Conservation (phyloP, 2,888 invertebrate species). For the Cheilosia vulpina region DNA sequence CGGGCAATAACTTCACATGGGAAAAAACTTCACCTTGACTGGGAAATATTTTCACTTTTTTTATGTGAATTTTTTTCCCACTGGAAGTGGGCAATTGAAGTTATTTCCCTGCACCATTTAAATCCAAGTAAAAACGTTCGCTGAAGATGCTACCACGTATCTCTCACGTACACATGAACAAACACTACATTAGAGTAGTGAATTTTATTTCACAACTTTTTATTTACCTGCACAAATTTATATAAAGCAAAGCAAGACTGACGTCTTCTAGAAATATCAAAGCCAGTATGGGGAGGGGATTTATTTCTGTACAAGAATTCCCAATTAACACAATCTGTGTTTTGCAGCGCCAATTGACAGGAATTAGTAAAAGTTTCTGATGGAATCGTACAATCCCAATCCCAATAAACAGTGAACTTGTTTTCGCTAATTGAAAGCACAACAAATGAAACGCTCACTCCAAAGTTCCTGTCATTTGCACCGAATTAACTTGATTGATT, state of each 20-base stretch:
- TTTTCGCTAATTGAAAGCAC: neutral
- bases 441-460: neutral
- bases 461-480: neutral
- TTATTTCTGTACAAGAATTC: neutral
- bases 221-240: neutral
- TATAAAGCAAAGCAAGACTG: neutral
- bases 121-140: too few relatives aligned
- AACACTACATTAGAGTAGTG: too few relatives aligned
- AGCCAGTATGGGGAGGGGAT: neutral
- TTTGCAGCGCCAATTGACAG: conserved; percentile 1
- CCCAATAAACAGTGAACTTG: neutral
- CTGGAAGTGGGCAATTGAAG: too few relatives aligned
- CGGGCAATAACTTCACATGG: too few relatives aligned
- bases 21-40: too few relatives aligned
- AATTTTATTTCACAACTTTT: conserved; percentile 5
- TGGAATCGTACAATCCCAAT: neutral
- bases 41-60: too few relatives aligned
- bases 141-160: too few relatives aligned
- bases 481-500: neutral
- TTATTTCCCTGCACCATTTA: too few relatives aligned
- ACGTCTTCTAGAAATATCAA: neutral
- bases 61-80: too few relatives aligned
- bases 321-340: neutral
- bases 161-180: too few relatives aligned
- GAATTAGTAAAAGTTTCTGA: conserved; percentile 3